These are phyloP conservation scores for Pseudorhombus dupliciocellatus DNA, from an alignment of 2,113 vertebrate genomes.

Conservation along the genomic window DNA sequence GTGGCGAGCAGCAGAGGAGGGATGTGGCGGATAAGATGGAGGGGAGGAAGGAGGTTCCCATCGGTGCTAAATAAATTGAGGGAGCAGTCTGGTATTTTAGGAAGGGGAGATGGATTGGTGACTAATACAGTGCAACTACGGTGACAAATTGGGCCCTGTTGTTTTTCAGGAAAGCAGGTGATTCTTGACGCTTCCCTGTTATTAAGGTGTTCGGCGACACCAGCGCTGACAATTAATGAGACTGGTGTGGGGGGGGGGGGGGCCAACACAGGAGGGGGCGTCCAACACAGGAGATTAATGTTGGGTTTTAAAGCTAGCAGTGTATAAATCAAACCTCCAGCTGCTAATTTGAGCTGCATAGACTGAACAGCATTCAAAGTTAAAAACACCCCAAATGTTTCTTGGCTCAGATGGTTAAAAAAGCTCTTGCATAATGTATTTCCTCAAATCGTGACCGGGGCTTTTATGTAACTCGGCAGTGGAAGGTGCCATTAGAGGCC, in stretches of 20 bases:
- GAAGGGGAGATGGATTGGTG: constrained; percentile 47
- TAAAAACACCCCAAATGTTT: constrained; percentile 38
- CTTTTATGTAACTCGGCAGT: not conserved
- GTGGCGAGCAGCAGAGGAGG: not conserved
- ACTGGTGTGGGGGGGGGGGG: not conserved
- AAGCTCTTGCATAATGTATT: constrained; percentile 16
- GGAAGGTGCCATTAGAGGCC: not conserved
- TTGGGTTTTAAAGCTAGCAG: constrained; percentile 26
- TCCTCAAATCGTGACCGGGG: not conserved
- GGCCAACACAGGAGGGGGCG: constrained; percentile 37
- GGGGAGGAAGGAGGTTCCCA: constrained; percentile 4
- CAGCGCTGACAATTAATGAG: constrained; percentile 52
- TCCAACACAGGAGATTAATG: constrained; percentile 59
- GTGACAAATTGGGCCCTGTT: constrained; percentile 45
- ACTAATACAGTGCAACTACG: constrained; percentile 32
- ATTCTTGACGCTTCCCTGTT: constrained; percentile 3
- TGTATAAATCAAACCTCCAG: constrained; percentile 45
- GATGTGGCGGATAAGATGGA: not conserved
- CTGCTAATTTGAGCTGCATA: constrained; percentile 32
- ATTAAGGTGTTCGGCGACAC: constrained; percentile 15
- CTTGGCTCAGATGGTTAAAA: constrained; percentile 42
- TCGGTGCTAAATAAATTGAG: constrained; percentile 22
- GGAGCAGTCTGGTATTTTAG: constrained; percentile 30
- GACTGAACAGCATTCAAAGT: constrained; percentile 25
- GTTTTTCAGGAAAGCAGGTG: constrained; percentile 22